phyloP scores from a whole-genome alignment of 2,797 vertebrate genomes.

The Aselliscus stoliczkanus region DNA sequence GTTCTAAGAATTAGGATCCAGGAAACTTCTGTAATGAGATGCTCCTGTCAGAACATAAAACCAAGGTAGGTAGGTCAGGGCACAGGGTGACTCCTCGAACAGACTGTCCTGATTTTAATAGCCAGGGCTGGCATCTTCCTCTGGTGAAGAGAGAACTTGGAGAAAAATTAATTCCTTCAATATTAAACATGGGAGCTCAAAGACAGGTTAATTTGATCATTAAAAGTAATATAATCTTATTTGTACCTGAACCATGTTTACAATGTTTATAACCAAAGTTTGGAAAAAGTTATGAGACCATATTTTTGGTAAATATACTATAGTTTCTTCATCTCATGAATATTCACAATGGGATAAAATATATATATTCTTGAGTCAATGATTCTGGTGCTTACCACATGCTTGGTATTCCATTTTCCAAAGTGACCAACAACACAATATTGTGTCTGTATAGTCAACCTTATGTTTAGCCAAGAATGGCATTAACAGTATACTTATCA shows the following conservation, averaged over 20 bases:
- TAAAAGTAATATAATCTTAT: neutral
- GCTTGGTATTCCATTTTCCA: neutral
- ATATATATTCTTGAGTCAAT: neutral
- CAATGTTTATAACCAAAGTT: neutral
- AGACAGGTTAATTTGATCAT: neutral
- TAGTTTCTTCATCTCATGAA: neutral
- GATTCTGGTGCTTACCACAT: neutral
- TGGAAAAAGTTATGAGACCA: neutral
- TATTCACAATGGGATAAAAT: neutral
- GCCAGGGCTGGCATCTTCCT: neutral
- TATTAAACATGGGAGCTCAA: neutral
- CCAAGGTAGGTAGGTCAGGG: rapidly evolving
- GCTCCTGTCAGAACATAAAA: no score
- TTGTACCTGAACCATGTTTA: neutral
- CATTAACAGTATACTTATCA: neutral
- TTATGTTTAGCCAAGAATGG: neutral
- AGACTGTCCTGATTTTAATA: neutral
- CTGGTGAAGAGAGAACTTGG: neutral
- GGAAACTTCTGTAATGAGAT: neutral
- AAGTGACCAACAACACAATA: neutral
- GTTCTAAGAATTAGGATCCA: neutral
- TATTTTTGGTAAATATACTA: neutral
- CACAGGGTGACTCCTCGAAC: neutral
- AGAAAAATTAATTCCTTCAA: neutral
- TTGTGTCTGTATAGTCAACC: neutral